phyloP scores from a whole-genome alignment of 1,140 invertebrate genomes.

The Chironomus striatipennis region DNA sequence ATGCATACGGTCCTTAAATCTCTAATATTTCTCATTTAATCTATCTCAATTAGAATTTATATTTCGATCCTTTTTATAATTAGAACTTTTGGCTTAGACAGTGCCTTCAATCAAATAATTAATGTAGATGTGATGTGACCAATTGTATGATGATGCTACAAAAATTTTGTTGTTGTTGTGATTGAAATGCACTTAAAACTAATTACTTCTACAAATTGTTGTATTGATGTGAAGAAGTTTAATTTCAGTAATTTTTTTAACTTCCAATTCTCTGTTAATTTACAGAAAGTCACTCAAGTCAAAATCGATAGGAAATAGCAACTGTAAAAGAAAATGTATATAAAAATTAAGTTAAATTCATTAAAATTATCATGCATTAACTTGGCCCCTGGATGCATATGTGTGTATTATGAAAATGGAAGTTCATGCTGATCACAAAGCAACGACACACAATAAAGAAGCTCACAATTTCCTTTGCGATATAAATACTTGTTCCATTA shows the following conservation, averaged over 20 bases:
- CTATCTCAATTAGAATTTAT: background rate
- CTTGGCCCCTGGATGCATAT: background rate
- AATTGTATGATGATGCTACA: background rate
- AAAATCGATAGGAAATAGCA: conserved; percentile 16
- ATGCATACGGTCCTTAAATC: background rate
- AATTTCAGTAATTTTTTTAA: background rate
- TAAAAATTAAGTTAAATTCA: background rate
- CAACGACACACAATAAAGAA: too few species aligned
- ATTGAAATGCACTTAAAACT: background rate
- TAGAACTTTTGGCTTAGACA: conserved; percentile 1
- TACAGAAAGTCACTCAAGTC: conserved; percentile 12
- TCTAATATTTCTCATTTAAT: background rate
- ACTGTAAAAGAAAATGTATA: background rate
- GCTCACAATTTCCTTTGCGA: too few species aligned
- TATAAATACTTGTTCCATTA: too few species aligned
- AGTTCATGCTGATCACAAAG: too few species aligned
- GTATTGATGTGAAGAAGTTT: background rate
- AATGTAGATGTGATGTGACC: background rate
- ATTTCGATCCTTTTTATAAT: background rate
- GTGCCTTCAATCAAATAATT: background rate
- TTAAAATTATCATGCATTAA: background rate
- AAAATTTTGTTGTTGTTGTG: background rate
- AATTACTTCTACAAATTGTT: background rate
- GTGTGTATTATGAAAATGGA: too few species aligned
- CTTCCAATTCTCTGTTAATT: background rate